These are phyloP conservation scores for Volucella zonaria DNA, from an alignment of 2,888 invertebrate genomes.

Conservation along the genomic window DNA sequence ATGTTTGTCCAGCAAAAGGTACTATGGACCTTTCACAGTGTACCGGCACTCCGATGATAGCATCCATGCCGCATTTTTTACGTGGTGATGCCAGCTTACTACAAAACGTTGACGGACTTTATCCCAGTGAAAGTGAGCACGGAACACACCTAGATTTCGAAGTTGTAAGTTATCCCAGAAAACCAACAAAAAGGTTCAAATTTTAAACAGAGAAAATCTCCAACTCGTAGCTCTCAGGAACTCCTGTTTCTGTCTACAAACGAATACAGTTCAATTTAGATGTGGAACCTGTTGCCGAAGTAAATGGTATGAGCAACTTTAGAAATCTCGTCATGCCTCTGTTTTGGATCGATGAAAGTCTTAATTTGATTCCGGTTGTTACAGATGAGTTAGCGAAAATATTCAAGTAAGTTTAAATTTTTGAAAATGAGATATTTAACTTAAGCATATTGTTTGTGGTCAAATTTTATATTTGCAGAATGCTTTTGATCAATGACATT, in stretches of 20 bases:
- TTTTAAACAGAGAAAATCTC: background rate
- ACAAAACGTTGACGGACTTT: conserved; percentile 83
- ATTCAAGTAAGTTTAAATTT: conserved; percentile 74
- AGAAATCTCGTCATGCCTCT: conserved; percentile 86
- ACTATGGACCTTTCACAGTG: conserved; percentile 86
- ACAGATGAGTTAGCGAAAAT: conserved; percentile 75
- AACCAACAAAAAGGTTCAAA: background rate
- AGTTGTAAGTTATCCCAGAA: conserved; percentile 83
- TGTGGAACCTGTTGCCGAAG: conserved; percentile 85
- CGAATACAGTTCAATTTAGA: conserved; percentile 89
- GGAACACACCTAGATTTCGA: conserved; percentile 90
- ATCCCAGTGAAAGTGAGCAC: conserved; percentile 87
- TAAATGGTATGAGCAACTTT: conserved; percentile 86
- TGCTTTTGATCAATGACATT: conserved; percentile 17
- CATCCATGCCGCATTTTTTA: conserved; percentile 91
- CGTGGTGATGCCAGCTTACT: conserved; percentile 84
- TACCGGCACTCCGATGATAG: conserved; percentile 88
- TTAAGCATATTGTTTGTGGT: too few relatives aligned
- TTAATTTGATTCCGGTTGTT: conserved; percentile 74
- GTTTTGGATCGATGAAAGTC: conserved; percentile 91
- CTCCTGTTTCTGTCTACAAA: conserved; percentile 88
- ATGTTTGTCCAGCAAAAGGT: conserved; percentile 87
- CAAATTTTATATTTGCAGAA: background rate
- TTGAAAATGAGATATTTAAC: background rate
- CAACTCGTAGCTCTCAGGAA: conserved; percentile 82